Evolutionary conservation across 2,113 vertebrate species (phyloP).

Genomic region (Acrocephalus arundinaceus): DNA sequence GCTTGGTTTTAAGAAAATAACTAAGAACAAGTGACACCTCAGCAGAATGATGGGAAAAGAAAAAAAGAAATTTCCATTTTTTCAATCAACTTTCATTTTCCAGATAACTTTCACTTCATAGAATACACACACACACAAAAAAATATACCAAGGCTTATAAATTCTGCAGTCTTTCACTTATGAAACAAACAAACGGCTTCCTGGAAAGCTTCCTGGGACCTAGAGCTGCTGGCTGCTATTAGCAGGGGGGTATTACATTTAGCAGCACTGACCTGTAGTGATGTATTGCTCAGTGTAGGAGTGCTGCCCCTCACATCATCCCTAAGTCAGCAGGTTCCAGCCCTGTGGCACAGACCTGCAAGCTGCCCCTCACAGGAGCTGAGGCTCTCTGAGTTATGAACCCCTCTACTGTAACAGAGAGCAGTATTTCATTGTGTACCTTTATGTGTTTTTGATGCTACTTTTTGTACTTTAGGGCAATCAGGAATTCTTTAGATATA

Average conservation of each 20-base stretch:
- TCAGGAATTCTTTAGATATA: background rate
- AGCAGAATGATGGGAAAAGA: background rate
- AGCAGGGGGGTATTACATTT: background rate
- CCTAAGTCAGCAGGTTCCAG: background rate
- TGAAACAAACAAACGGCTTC: too few species aligned
- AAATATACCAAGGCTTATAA: background rate
- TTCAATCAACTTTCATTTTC: background rate
- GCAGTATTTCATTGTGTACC: background rate
- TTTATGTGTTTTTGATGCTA: background rate
- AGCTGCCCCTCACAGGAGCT: background rate
- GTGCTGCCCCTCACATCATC: rapidly evolving
- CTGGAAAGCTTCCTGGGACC: background rate
- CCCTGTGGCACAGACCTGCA: background rate
- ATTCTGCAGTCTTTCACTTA: background rate
- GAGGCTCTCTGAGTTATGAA: background rate
- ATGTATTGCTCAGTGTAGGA: background rate
- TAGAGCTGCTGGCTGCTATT: background rate
- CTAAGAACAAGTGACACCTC: background rate
- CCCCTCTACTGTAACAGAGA: background rate
- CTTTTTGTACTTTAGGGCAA: background rate
- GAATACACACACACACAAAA: background rate
- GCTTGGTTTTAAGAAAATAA: background rate
- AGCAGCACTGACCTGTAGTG: background rate
- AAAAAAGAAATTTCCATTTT: background rate
- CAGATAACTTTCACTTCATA: background rate